phyloP scores from a whole-genome alignment of 2,797 vertebrate species.

The Coccyzus lansbergi region DNA sequence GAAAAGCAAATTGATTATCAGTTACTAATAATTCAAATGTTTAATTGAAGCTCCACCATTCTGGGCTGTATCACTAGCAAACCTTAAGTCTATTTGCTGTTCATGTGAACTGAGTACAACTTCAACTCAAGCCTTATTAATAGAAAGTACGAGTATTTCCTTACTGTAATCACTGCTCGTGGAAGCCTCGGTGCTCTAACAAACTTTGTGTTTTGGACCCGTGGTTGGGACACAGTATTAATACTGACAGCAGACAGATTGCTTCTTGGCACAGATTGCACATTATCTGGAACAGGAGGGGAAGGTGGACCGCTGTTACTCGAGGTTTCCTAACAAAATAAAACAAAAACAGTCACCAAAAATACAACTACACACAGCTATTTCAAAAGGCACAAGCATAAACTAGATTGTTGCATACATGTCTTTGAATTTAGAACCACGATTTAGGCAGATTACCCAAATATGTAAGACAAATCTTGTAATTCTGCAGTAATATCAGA shows the following conservation, averaged over 20 bases:
- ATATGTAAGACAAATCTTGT: not conserved
- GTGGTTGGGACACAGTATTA: conserved; percentile 83
- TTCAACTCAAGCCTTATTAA: not conserved
- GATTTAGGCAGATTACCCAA: not conserved
- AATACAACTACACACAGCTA: not conserved
- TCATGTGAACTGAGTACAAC: not conserved
- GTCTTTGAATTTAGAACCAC: not conserved
- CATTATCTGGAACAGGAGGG: conserved; percentile 77
- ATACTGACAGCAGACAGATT: conserved; percentile 87
- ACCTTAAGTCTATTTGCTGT: not conserved
- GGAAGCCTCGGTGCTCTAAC: conserved; percentile 82
- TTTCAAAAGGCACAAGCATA: not conserved
- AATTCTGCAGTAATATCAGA: not conserved
- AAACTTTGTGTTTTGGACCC: conserved; percentile 84
- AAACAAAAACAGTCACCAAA: not conserved
- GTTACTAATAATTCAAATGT: not conserved
- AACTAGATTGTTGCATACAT: not conserved
- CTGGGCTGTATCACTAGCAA: not conserved
- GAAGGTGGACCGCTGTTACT: conserved; percentile 86
- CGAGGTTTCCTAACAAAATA: conserved; percentile 79
- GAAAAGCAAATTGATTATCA: not conserved
- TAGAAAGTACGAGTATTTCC: conserved; percentile 37
- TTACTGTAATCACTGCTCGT: conserved; percentile 89
- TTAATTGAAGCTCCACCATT: not conserved
- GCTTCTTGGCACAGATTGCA: conserved; percentile 80